Conservation (phyloP, 2,113 vertebrate species). For the Phylloscopus whistleri region DNA sequence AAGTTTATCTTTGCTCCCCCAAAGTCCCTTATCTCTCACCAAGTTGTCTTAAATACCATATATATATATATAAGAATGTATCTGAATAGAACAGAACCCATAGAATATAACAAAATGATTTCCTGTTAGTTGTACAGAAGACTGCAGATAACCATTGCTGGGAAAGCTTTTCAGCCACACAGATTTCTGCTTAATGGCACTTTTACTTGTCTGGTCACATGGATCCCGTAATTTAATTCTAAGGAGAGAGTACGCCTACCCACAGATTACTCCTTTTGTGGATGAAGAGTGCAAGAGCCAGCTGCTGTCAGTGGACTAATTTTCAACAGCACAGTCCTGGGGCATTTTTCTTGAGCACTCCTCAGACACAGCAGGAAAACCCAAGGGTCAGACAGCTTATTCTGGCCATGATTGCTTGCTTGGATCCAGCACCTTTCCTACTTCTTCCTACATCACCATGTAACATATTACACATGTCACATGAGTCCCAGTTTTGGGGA, state of each 20-base stretch:
- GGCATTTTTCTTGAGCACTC: neutral
- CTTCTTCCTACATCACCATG: neutral
- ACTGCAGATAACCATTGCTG: neutral
- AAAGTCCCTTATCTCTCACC: neutral
- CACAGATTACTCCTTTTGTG: neutral
- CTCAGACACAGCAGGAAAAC: neutral
- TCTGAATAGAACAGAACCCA: neutral
- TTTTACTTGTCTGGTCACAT: neutral
- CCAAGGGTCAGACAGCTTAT: neutral
- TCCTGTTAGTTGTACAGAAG: neutral
- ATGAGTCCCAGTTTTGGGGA: neutral
- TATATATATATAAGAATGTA: neutral
- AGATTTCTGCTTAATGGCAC: neutral
- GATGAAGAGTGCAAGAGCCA: neutral
- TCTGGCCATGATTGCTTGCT: neutral
- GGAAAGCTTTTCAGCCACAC: neutral
- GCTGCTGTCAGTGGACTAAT: neutral
- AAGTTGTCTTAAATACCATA: neutral
- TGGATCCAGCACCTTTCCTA: neutral
- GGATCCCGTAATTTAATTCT: neutral
- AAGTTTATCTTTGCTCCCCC: neutral
- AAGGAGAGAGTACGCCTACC: neutral
- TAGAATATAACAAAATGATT: neutral
- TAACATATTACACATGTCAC: neutral
- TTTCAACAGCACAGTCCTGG: neutral